Evolutionary conservation across 1,140 invertebrate species (phyloP).

Genomic region (Zaprionus capensis): DNA sequence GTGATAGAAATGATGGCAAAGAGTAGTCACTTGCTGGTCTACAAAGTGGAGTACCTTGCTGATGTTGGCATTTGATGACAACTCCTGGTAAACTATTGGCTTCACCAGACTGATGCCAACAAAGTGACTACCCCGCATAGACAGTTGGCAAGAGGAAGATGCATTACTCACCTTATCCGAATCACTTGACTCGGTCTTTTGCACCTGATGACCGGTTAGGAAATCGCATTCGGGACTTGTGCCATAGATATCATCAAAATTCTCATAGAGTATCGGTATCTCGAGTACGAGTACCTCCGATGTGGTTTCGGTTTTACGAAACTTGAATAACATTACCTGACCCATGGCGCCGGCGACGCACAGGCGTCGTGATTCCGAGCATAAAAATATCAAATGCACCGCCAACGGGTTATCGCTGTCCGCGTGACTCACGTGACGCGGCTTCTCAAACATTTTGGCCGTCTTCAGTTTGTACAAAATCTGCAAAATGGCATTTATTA

Average conservation of each 20-base stretch:
- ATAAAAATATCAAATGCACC: conserved; percentile 96
- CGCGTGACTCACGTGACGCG: conserved; percentile 85
- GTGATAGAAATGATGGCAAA: not conserved
- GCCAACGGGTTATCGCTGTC: conserved; percentile 95
- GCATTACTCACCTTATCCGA: conserved; percentile 85
- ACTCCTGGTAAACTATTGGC: not conserved
- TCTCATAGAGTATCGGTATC: conserved; percentile 94
- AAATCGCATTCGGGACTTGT: conserved; percentile 91
- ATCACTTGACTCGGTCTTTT: conserved; percentile 86
- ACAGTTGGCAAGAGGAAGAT: too few relatives aligned
- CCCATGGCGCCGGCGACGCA: conserved; percentile 95
- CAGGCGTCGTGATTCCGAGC: conserved; percentile 95
- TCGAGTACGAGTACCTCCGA: conserved; percentile 95
- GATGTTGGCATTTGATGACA: not conserved
- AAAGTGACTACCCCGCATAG: not conserved
- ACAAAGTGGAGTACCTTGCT: too few relatives aligned
- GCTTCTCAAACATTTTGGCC: conserved; percentile 96
- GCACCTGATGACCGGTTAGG: conserved; percentile 86
- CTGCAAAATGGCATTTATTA: conserved; percentile 63
- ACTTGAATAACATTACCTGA: conserved; percentile 98
- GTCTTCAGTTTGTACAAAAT: conserved; percentile 99
- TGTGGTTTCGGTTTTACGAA: conserved; percentile 94
- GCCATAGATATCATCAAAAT: conserved; percentile 91
- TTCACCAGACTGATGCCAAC: not conserved
- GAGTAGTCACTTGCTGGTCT: too few relatives aligned